Percentiles rank a stretch among this genome's conserved stretches.
phyloP scores from a whole-genome alignment of 2,888 invertebrate species.

The Villa cingulata region DNA sequence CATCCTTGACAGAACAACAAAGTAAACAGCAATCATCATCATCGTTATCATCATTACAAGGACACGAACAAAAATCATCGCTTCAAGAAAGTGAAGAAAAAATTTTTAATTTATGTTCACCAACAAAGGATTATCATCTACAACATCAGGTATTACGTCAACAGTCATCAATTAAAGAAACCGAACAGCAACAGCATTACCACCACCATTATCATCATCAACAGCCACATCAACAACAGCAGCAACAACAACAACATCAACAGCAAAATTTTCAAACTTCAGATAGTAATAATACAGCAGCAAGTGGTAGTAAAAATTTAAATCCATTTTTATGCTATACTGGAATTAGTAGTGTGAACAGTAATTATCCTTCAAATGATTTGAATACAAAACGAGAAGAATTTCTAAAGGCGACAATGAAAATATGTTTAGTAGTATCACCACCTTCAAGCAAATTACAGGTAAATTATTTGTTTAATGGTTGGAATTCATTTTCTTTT shows the following conservation, averaged over 20 bases:
- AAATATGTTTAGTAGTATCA: conserved; percentile 58
- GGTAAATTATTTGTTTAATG: no score
- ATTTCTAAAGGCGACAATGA: conserved; percentile 58
- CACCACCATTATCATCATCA: no score
- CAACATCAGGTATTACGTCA: no score
- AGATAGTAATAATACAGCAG: not conserved
- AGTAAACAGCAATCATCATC: not conserved
- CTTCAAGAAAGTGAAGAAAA: not conserved
- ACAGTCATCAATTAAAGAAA: not conserved
- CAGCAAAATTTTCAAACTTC: no score
- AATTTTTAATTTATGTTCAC: not conserved
- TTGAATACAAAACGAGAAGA: conserved; percentile 45
- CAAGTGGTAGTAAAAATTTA: conserved; percentile 18
- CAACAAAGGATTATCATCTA: not conserved
- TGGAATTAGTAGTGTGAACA: not conserved
- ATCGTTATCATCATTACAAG: not conserved
- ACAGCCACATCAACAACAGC: not conserved
- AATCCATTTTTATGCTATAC: conserved; percentile 26
- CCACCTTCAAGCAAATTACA: conserved; percentile 42
- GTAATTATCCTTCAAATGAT: conserved; percentile 19
- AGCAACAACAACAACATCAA: not conserved
- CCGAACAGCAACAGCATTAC: no score
- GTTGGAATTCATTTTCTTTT: no score
- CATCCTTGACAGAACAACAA: conserved; percentile 2
- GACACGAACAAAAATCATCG: not conserved